These are phyloP conservation scores for Halictus quadricinctus DNA, from an alignment of 2,888 invertebrate genomes.

Conservation along the genomic window DNA sequence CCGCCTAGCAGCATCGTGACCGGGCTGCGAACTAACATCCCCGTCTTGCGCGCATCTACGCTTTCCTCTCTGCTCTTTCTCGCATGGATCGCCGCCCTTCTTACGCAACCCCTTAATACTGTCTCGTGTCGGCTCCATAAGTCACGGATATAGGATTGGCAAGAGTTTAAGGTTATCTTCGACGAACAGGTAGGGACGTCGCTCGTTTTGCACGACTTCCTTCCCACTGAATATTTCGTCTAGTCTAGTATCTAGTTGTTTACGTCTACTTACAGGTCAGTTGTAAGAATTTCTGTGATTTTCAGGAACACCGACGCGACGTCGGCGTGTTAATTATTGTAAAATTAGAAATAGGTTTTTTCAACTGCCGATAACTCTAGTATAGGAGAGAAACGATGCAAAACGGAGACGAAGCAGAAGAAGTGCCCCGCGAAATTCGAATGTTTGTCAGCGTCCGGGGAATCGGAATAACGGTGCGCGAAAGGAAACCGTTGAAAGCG, in stretches of 20 bases:
- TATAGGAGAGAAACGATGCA: background rate
- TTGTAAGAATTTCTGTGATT: too few species aligned
- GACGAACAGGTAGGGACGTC: conserved; percentile 53
- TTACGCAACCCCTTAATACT: conserved; percentile 52
- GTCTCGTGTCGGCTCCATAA: conserved; percentile 67
- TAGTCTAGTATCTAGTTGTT: background rate
- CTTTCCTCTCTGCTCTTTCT: conserved; percentile 37
- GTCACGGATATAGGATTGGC: conserved; percentile 71
- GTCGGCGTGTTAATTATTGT: too few species aligned
- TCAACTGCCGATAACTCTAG: background rate
- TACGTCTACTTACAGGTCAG: too few species aligned
- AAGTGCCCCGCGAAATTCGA: background rate
- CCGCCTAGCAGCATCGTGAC: conserved; percentile 69
- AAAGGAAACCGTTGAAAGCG: conserved; percentile 35
- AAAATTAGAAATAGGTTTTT: background rate
- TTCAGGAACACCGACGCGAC: too few species aligned
- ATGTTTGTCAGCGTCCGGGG: conserved; percentile 4
- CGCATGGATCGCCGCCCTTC: conserved; percentile 4
- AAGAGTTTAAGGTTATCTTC: conserved; percentile 66
- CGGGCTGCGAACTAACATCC: conserved; percentile 73
- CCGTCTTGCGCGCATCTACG: conserved; percentile 34
- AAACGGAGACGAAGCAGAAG: background rate
- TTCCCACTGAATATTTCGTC: conserved; percentile 17
- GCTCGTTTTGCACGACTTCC: conserved; percentile 33
- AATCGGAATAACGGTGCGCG: conserved; percentile 8